Conservation (phyloP, 2,888 invertebrate species). For the Acanthococcus lagerstroemiae region DNA sequence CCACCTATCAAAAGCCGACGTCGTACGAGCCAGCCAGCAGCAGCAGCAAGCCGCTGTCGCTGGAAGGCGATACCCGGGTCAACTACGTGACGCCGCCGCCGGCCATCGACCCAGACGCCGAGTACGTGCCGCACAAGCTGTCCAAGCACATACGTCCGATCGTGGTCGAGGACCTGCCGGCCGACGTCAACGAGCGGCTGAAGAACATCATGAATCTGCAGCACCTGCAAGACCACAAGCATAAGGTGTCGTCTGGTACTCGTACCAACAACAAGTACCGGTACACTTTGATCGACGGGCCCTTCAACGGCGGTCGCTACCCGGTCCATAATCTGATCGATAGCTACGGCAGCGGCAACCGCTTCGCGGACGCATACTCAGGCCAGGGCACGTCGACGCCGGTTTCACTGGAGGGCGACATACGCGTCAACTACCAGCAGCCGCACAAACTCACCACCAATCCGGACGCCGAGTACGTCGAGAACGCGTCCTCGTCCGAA, state of each 20-base stretch:
- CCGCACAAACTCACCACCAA: constrained; percentile 50
- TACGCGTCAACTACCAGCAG: constrained; percentile 58
- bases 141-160: constrained; percentile 37
- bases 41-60: constrained; percentile 34
- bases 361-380: constrained; percentile 11
- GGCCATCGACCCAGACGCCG: constrained; percentile 57
- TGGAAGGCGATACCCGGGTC: constrained; percentile 51
- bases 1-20: background rate
- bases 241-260: background rate
- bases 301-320: background rate
- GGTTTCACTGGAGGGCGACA: constrained; percentile 44
- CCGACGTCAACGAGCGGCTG: constrained; percentile 16
- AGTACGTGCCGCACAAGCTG: constrained; percentile 45
- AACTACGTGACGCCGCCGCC: constrained; percentile 61
- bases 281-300: constrained; percentile 4
- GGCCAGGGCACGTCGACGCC: constrained; percentile 9
- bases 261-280: background rate
- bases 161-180: constrained; percentile 19
- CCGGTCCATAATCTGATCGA: background rate
- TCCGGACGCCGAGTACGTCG: constrained; percentile 53
- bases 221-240: background rate
- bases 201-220: constrained; percentile 13
- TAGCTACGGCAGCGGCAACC: constrained; percentile 7
- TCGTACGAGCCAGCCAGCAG: background rate
- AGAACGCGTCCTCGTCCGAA: constrained; percentile 25